Base-by-base conservation (phyloP, 2,888 invertebrate species). In the Candidula unifasciata region DNA sequence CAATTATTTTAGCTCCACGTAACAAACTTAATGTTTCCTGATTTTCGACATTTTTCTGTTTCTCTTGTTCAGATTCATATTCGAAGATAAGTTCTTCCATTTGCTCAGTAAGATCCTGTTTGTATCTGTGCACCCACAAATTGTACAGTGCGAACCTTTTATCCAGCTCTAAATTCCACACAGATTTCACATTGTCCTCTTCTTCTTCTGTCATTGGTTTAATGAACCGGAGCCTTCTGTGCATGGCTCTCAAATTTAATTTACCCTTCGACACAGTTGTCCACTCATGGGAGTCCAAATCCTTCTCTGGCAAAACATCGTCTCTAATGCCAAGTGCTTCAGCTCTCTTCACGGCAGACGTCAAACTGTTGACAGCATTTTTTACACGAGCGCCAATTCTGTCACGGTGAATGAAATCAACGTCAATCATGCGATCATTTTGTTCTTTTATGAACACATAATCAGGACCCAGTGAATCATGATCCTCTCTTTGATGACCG, bases 71-170 rank as follows among this genome's bases (percentile, higher is more conserved):
- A 16, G 35, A 35, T 21, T 88, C 74, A 81, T 89, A 92, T 1
- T 82, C 37, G 35, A 82, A 33, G 83, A 89, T 89, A 10, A 83
- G 44, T 0, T 77, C 66, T 30, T 83, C n/a, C 6, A 90, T 84
- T 5, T 86, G 66, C 8, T 87, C 73, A 44, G 85, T 74, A 21
- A 91, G 69, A 18, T 81, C 18, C 2, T 69, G 30, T 30, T 85
- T 82, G 81, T 91, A 89, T 74, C 83, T 77, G 3, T 82, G 21
- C 10, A 92, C 83, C 94, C 94, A 94, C 80, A 87, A 86, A 52
- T 90, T 89, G 86, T 94, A 95, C 30, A 94, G 86, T 10, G 89
- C 91, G 94, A 94, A 95, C 80, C 94, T 92, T 10, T 93, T 86
- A 3, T 87, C 30, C 57, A 90, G 89, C 52, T 87, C 52, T 35